Evolutionary conservation across 2,888 invertebrate genomes (phyloP).

Genomic region (Alcis repandata): DNA sequence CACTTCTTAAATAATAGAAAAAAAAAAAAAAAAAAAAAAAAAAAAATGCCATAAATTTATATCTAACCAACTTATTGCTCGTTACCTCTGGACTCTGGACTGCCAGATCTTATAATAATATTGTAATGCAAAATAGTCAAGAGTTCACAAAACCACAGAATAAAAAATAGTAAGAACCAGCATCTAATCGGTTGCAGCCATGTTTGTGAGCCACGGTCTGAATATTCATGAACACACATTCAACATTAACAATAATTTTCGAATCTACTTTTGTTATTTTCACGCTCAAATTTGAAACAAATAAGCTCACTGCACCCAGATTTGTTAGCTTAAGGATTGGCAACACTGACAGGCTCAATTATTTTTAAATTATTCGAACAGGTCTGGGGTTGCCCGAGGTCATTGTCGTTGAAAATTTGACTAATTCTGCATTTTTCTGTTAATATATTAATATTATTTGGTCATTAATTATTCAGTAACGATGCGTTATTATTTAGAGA

Average conservation of each 20-base stretch:
- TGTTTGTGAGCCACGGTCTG: constrained; percentile 28
- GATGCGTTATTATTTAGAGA: no score
- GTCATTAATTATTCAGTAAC: no score
- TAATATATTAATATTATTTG: no score
- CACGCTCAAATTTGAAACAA: constrained; percentile 1
- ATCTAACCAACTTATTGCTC: constrained; percentile 12
- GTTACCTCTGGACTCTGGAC: constrained; percentile 29
- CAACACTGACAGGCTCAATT: not conserved
- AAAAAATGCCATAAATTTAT: constrained; percentile 20
- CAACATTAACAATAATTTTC: constrained; percentile 25
- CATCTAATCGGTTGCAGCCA: constrained; percentile 22
- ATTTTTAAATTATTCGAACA: not conserved
- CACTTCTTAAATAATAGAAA: no score
- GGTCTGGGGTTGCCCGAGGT: no score
- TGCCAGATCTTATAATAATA: constrained; percentile 25
- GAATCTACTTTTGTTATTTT: constrained; percentile 13
- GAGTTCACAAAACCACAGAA: constrained; percentile 17
- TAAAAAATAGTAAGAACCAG: not conserved
- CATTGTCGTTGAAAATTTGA: no score
- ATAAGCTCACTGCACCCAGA: not conserved
- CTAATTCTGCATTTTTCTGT: no score
- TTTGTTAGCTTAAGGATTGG: constrained; percentile 16
- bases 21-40: no score
- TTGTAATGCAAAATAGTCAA: constrained; percentile 36
- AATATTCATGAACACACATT: constrained; percentile 38